Conservation (phyloP, 2,888 invertebrate genomes). For the Philhelius pedissequus region DNA sequence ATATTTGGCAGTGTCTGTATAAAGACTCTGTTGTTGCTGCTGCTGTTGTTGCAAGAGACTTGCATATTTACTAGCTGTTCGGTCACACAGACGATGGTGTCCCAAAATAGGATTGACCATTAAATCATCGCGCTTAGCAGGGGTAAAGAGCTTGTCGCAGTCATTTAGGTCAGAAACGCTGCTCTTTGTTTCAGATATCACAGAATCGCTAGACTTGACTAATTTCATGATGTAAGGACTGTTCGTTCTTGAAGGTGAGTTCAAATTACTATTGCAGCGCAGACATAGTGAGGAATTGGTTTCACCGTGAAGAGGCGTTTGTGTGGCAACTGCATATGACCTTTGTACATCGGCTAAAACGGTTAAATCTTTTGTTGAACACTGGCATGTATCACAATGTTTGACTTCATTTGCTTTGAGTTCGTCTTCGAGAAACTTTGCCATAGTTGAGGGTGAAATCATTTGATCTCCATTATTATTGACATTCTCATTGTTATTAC, state of each 20-base stretch:
- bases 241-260: slow-evolving; percentile 78
- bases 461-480: slow-evolving; percentile 73
- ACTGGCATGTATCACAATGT: slow-evolving; percentile 91
- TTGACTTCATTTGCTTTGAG: slow-evolving; percentile 87
- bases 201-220: slow-evolving; percentile 78
- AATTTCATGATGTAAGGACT: slow-evolving; percentile 78
- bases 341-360: slow-evolving; percentile 81
- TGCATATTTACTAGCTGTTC: slow-evolving; percentile 71
- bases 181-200: slow-evolving; percentile 79
- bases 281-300: slow-evolving; percentile 80
- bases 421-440: slow-evolving; percentile 93
- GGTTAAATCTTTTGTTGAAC: slow-evolving; percentile 80
- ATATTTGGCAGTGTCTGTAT: slow-evolving; percentile 70
- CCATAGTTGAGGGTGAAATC: slow-evolving; percentile 93
- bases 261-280: slow-evolving; percentile 82
- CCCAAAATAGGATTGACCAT: slow-evolving; percentile 80
- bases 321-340: slow-evolving; percentile 83
- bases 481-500: slow-evolving; percentile 56
- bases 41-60: slow-evolving; percentile 49
- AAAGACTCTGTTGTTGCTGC: slow-evolving; percentile 58
- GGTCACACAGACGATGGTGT: slow-evolving; percentile 83
- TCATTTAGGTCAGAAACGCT: slow-evolving; percentile 78
- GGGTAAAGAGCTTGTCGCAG: slow-evolving; percentile 77
- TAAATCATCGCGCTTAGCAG: slow-evolving; percentile 78
- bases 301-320: slow-evolving; percentile 81